Evolutionary conservation across 2,888 invertebrate species (phyloP).

Genomic region (Elmis aenea): DNA sequence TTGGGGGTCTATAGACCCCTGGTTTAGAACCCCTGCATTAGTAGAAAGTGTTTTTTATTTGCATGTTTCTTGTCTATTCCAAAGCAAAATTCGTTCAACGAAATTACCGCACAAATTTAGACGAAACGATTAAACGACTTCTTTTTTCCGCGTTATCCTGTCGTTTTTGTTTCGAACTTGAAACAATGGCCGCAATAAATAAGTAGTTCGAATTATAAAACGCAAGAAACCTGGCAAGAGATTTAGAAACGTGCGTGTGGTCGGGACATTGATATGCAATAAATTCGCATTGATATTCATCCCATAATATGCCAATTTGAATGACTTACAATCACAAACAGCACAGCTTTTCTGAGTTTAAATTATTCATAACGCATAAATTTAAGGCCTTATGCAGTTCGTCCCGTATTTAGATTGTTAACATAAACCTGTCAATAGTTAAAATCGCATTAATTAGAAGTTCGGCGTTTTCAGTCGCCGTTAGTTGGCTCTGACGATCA

Average conservation of each 20-base stretch:
- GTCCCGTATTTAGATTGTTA: slow-evolving; percentile 41
- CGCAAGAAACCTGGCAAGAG: too few species aligned
- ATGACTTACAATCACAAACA: slow-evolving; percentile 40
- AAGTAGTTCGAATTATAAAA: too few species aligned
- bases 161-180: too few species aligned
- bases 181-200: too few species aligned
- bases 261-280: slow-evolving; percentile 32
- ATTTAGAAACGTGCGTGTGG: slow-evolving; percentile 33
- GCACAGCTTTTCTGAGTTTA: slow-evolving; percentile 36
- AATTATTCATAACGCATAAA: slow-evolving; percentile 44
- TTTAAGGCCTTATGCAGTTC: slow-evolving; percentile 38
- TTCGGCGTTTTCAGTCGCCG: slow-evolving; percentile 1
- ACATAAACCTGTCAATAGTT: slow-evolving; percentile 43
- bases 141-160: too few species aligned
- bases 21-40: too few species aligned
- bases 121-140: too few species aligned
- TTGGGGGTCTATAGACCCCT: too few species aligned
- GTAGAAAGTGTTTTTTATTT: too few species aligned
- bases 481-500: background rate
- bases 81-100: too few species aligned
- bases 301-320: slow-evolving; percentile 40
- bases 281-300: slow-evolving; percentile 10
- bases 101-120: too few species aligned
- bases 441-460: slow-evolving; percentile 41
- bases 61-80: too few species aligned